Conservation (phyloP, 2,113 vertebrate species). For the Callaeas wilsoni region DNA sequence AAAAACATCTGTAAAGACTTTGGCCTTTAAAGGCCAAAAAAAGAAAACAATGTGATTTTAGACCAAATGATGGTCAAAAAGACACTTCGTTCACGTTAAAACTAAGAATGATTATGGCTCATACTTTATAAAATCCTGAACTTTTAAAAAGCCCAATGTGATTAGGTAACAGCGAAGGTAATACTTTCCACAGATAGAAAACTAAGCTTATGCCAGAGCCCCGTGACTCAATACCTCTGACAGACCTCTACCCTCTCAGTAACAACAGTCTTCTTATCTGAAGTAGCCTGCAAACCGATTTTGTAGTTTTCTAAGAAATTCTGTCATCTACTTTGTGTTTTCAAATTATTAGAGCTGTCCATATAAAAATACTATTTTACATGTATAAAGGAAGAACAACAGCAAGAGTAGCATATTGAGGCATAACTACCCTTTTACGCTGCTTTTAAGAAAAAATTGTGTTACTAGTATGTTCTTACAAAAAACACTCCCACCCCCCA, state of each 20-base stretch:
- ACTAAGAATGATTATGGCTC: background rate
- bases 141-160: background rate
- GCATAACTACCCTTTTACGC: background rate
- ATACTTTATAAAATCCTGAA: background rate
- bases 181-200: background rate
- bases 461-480: background rate
- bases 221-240: background rate
- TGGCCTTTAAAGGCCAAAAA: background rate
- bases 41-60: background rate
- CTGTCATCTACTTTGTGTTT: background rate
- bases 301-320: background rate
- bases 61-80: background rate
- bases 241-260: background rate
- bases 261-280: background rate
- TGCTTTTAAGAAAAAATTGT: background rate
- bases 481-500: background rate
- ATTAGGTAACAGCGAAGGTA: background rate
- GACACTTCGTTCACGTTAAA: background rate
- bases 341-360: background rate
- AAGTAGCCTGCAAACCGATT: background rate
- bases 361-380: background rate
- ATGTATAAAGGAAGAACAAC: background rate
- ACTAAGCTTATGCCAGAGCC: background rate
- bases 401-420: background rate
- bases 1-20: background rate